These are phyloP conservation scores for Tachysurus fulvidraco DNA, from an alignment of 2,113 vertebrate species.

Conservation along the genomic window DNA sequence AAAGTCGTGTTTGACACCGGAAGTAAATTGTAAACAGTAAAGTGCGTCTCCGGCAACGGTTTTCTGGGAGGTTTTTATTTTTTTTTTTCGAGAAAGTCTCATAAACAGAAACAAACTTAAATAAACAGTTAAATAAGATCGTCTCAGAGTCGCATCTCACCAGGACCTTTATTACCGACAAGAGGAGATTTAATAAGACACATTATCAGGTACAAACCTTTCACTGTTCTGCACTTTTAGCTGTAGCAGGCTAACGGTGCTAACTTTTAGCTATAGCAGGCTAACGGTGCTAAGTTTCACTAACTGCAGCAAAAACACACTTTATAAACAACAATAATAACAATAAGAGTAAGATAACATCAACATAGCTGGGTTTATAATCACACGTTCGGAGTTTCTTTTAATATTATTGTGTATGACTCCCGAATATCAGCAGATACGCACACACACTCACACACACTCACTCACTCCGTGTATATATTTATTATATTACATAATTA, in stretches of 20 bases:
- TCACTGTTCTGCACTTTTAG: not conserved
- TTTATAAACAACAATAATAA: not conserved
- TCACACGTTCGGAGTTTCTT: not conserved
- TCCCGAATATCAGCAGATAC: not conserved
- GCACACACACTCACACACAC: too few species aligned
- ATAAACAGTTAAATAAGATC: not conserved
- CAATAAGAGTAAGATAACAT: not conserved
- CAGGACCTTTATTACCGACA: not conserved
- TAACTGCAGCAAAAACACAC: not conserved
- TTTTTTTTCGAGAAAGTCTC: not conserved
- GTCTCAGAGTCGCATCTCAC: not conserved
- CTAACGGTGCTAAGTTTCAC: too few species aligned
- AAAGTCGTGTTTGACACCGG: slow-evolving; percentile 56
- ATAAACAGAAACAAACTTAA: not conserved
- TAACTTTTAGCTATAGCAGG: too few species aligned
- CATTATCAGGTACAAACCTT: not conserved
- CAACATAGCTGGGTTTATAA: not conserved
- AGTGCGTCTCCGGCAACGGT: slow-evolving; percentile 33
- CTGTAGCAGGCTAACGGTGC: too few species aligned
- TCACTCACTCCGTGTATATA: too few species aligned
- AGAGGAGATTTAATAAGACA: not conserved
- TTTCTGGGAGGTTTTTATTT: slow-evolving; percentile 52
- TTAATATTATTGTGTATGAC: not conserved
- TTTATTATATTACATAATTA: too few species aligned
- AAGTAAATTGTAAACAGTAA: slow-evolving; percentile 49